Percentiles rank a stretch among this genome's conserved stretches.
Conservation (phyloP, 2,888 invertebrate species). For the Tetheella fluctuosa region DNA sequence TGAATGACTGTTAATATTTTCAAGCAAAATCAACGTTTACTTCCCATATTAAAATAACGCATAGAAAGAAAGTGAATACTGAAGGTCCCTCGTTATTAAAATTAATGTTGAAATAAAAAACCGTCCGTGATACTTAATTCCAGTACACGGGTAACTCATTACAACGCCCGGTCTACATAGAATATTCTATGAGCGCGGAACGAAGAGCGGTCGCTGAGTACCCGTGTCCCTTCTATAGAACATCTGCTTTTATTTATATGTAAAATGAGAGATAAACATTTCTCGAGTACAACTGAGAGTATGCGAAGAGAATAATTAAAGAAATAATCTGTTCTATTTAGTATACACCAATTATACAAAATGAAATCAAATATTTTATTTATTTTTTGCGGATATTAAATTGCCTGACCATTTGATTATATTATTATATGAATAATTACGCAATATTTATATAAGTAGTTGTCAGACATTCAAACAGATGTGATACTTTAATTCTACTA, state of each 20-base stretch:
- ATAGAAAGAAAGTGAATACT: neutral
- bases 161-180: conserved; percentile 30
- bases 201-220: conserved; percentile 16
- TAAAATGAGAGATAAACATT: conserved; percentile 33
- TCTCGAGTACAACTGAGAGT: conserved; percentile 19
- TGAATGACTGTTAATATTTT: too few relatives aligned
- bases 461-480: too few relatives aligned
- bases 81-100: conserved; percentile 7
- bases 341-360: neutral
- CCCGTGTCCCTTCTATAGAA: conserved; percentile 9
- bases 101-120: conserved; percentile 13
- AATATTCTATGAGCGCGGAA: conserved; percentile 37
- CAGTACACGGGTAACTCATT: conserved; percentile 35
- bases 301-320: conserved; percentile 37
- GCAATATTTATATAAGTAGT: too few relatives aligned
- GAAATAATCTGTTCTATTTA: neutral
- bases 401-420: too few relatives aligned
- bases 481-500: too few relatives aligned
- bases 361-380: too few relatives aligned
- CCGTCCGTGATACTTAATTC: conserved; percentile 30
- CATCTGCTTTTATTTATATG: conserved; percentile 28
- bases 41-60: neutral
- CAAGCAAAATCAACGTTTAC: neutral
- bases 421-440: too few relatives aligned
- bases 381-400: too few relatives aligned